Evolutionary conservation across 2,113 vertebrate species (phyloP), one percentile per base, ranked within the genome.

Genomic region (Oenanthe oenanthe): DNA sequence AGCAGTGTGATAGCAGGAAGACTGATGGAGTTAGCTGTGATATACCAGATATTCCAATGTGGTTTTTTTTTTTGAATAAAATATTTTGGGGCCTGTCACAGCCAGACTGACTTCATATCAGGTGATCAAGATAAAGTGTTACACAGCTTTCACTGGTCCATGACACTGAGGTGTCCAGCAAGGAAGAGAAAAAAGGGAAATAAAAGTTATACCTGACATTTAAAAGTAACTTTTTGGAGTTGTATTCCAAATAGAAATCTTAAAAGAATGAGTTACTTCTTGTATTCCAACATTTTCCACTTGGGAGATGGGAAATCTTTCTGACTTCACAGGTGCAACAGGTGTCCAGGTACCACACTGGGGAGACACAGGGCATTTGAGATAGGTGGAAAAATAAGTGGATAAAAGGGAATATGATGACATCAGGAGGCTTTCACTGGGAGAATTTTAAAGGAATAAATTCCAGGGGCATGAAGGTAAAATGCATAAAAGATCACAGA

Each of bases 51-150:
- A 2, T 28, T 40, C 13, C 21, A 4, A 28, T 43, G 25, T n/a
- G 5, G 78, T 95, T 79, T 28, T 81, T 91, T 54, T 84, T 42
- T 42, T 16, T 16, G 63, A 65, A 63, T 36, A 40, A 78, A 82
- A 28, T 53, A 24, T 63, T 89, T 47, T 63, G 18, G 38, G 38
- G 13, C 17, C 28, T 65, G 7, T 56, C 21, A 7, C 12, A 58
- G 0, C 3, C 21, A 4, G 25, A 14, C 4, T 86, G 75, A 40
- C 42, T 17, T 84, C 0, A 0, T 62, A 8, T 29, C 34, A 24
- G 10, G 31, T 54, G 48, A 14, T 66, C 14, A 26, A 48, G 45
- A 43, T 51, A 28, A 81, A 57, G 20, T 2, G 1, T 43, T 74
- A 17, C 22, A 9, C 18, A 47, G 12, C n/a, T 77, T 76, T 66